Conservation (phyloP, 2,113 vertebrate species). For the Thalassarche chlororhynchos region DNA sequence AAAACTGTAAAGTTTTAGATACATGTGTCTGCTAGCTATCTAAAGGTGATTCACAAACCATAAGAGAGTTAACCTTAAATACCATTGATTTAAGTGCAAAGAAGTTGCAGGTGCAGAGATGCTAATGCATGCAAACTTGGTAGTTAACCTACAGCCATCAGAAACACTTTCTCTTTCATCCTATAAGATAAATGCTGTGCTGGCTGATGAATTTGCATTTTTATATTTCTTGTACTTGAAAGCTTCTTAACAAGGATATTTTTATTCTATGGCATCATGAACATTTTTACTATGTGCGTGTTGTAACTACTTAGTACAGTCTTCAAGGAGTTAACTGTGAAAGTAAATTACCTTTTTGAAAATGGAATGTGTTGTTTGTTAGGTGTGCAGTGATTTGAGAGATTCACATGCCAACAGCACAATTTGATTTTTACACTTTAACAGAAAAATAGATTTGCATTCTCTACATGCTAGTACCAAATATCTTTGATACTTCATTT, state of each 20-base stretch:
- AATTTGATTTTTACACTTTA: background rate
- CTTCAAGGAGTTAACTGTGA: background rate
- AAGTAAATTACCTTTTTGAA: background rate
- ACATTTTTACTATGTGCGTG: background rate
- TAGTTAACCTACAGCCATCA: background rate
- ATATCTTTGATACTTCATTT: background rate
- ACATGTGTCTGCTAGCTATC: background rate
- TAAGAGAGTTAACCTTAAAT: background rate
- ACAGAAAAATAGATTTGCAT: background rate
- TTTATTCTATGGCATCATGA: background rate
- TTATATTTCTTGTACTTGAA: background rate
- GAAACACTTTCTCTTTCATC: background rate
- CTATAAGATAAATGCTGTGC: background rate
- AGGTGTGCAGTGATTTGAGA: background rate
- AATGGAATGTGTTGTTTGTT: rapidly evolving
- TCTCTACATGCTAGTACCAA: background rate
- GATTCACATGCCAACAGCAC: background rate
- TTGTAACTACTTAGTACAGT: background rate
- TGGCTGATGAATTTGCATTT: background rate
- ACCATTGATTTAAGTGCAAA: background rate
- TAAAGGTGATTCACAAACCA: background rate
- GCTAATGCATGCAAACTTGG: background rate
- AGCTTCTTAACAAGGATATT: background rate
- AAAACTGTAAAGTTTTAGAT: background rate
- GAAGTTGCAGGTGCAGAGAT: background rate